Percentiles rank a stretch among this genome's conserved stretches.
Evolutionary conservation across 2,797 vertebrate species (phyloP).

Genomic region (Tinamus major): DNA sequence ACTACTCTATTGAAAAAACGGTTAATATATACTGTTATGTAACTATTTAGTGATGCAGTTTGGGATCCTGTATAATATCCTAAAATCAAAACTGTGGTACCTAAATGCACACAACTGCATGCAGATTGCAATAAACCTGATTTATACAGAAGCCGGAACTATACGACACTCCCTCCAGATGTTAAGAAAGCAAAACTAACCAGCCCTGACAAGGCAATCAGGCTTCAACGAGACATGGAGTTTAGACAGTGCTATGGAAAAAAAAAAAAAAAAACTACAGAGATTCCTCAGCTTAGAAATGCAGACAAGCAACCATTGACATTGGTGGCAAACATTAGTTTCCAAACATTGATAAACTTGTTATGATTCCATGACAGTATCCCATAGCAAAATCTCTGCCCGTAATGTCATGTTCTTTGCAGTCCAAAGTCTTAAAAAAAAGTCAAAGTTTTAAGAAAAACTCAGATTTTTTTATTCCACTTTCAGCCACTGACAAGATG

Average conservation of each 20-base stretch:
- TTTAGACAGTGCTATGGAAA: neutral
- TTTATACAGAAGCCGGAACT: neutral
- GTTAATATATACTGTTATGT: neutral
- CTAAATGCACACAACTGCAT: neutral
- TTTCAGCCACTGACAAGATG: neutral
- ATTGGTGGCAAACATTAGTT: conserved; percentile 3
- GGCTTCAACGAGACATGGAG: neutral
- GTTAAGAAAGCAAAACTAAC: conserved; percentile 34
- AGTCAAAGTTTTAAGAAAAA: neutral
- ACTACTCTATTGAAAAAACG: neutral
- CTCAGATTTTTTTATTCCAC: neutral
- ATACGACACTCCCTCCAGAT: conserved; percentile 39
- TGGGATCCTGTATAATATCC: conserved; percentile 22
- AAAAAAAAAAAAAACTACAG: neutral
- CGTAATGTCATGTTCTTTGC: conserved; percentile 1
- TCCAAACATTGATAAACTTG: neutral
- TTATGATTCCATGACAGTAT: conserved; percentile 30
- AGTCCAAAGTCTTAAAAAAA: conserved; percentile 10
- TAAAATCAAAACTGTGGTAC: neutral
- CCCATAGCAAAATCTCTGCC: conserved; percentile 17
- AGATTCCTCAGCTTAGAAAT: conserved; percentile 1
- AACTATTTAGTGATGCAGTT: neutral
- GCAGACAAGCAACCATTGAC: conserved; percentile 1
- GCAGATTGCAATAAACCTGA: conserved; percentile 10
- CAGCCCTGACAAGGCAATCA: conserved; percentile 53